Evolutionary conservation across 2,113 vertebrate genomes (phyloP).

Genomic region (Mellivora capensis): DNA sequence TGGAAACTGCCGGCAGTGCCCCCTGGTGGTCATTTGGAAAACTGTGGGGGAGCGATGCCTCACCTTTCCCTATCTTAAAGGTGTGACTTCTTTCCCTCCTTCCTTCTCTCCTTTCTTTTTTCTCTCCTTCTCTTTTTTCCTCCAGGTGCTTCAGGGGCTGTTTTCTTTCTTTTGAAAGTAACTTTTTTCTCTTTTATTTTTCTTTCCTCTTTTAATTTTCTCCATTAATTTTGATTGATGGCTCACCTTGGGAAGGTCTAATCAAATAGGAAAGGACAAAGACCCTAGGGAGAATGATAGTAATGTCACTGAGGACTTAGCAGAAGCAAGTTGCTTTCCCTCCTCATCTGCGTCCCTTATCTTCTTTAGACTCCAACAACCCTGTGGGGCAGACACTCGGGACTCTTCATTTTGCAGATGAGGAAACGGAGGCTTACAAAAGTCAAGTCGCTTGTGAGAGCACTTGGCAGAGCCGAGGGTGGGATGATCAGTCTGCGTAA

Average conservation of each 20-base stretch:
- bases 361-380: neutral
- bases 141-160: neutral
- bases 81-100: neutral
- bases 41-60: neutral
- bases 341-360: accelerated
- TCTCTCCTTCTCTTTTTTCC: neutral
- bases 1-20: neutral
- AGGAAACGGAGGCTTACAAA: neutral
- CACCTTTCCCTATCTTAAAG: accelerated
- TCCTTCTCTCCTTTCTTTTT: neutral
- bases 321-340: neutral
- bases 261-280: neutral
- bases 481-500: neutral
- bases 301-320: neutral
- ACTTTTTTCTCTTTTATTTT: neutral
- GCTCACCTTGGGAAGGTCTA: neutral
- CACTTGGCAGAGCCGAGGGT: neutral
- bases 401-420: neutral
- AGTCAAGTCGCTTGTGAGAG: neutral
- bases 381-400: neutral
- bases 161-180: neutral
- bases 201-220: no score
- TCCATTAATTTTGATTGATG: neutral
- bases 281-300: neutral
- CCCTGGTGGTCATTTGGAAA: constrained; percentile 22